phyloP scores from a whole-genome alignment of 92 coral and sea anemone genomes.

The Epizoanthus stellaris region DNA sequence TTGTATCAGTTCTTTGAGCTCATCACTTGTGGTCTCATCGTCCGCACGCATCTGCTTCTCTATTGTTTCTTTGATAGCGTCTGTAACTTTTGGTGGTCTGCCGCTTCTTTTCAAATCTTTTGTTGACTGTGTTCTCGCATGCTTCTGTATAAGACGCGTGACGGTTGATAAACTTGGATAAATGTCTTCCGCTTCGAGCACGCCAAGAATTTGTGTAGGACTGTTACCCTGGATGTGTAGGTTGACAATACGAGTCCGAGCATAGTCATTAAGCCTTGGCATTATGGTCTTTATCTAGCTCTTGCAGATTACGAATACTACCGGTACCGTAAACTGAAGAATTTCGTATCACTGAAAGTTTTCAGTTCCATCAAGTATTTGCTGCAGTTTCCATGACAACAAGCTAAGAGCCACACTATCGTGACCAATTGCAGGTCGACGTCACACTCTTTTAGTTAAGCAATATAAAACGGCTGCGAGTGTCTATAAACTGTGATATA shows the following conservation, averaged over 20 bases:
- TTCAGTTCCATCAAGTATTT: too few species aligned
- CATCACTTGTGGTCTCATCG: constrained; percentile 40
- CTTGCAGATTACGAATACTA: too few species aligned
- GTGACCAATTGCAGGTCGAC: too few species aligned
- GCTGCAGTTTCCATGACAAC: too few species aligned
- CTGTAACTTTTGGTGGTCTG: constrained; percentile 45
- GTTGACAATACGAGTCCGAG: constrained; percentile 3
- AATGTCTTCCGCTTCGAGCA: constrained; percentile 18
- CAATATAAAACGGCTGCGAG: too few species aligned
- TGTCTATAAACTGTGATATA: too few species aligned
- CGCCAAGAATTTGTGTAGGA: constrained; percentile 24
- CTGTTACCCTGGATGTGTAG: constrained; percentile 21
- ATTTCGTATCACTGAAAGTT: too few species aligned
- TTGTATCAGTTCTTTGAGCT: constrained; percentile 5
- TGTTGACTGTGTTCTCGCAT: constrained; percentile 20
- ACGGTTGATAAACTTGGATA: constrained; percentile 31
- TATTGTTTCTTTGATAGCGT: constrained; percentile 13
- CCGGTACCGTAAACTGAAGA: too few species aligned
- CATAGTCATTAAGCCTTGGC: constrained; percentile 11
- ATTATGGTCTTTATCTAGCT: not conserved
- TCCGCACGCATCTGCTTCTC: constrained; percentile 42
- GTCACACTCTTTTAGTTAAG: too few species aligned
- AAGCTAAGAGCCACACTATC: too few species aligned
- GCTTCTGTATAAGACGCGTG: constrained; percentile 26
- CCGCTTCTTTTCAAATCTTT: constrained; percentile 35